Percentiles rank a stretch among this genome's conserved stretches.
phyloP scores from a whole-genome alignment of 2,888 invertebrate species.

The Trichopoda pennipes region DNA sequence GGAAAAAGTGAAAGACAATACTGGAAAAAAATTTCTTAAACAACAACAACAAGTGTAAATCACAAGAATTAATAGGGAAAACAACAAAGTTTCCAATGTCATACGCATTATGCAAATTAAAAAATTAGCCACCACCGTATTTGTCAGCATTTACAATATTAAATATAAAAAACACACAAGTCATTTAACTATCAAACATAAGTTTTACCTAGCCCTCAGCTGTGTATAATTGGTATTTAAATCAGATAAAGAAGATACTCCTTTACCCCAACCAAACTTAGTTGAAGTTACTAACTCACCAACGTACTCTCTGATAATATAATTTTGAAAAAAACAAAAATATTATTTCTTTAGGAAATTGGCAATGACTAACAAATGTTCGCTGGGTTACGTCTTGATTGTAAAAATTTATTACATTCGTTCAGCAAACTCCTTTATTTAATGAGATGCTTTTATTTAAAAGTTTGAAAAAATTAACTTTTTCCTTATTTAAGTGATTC shows the following conservation, averaged over 20 bases:
- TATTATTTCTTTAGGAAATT: too few species aligned
- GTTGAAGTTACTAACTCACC: background rate
- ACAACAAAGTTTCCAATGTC: background rate
- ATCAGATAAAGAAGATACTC: background rate
- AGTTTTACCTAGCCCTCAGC: background rate
- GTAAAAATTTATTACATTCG: too few species aligned
- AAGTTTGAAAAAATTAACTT: too few species aligned
- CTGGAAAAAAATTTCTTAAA: background rate
- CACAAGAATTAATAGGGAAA: background rate
- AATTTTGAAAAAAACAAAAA: too few species aligned
- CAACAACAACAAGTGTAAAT: background rate
- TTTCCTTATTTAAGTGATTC: background rate
- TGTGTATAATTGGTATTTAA: background rate
- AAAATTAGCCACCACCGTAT: background rate
- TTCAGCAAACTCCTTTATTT: too few species aligned
- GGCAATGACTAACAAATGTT: too few species aligned
- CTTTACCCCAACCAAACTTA: background rate
- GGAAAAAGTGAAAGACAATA: background rate
- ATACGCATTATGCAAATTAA: background rate
- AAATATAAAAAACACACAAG: background rate
- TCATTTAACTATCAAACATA: background rate
- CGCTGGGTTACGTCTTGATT: too few species aligned
- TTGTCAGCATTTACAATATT: background rate
- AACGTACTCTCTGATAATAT: background rate
- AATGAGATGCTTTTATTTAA: too few species aligned